phyloP scores from a whole-genome alignment of 2,888 invertebrate genomes.

The Onthophagus sagittarius region DNA sequence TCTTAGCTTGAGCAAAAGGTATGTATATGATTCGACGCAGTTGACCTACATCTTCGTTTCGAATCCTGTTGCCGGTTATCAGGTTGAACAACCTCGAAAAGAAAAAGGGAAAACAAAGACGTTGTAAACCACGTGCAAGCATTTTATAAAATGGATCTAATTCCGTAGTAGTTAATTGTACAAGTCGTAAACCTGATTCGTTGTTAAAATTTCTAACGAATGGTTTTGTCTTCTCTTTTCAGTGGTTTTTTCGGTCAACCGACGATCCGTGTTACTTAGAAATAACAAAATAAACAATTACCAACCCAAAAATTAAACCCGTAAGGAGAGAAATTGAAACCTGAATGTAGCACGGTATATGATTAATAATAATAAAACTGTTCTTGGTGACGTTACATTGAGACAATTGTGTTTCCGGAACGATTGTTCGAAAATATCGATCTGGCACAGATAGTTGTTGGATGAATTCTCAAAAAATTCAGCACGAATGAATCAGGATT shows the following conservation, averaged over 20 bases:
- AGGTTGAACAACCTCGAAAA: neutral
- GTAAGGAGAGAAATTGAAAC: neutral
- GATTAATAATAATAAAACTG: neutral
- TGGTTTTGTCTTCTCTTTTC: neutral
- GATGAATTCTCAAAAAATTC: neutral
- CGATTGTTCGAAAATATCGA: neutral
- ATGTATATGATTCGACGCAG: neutral
- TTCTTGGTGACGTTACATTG: neutral
- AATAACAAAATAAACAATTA: neutral
- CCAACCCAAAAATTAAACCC: neutral
- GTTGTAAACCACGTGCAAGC: neutral
- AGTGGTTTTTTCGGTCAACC: neutral
- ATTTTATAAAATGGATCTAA: neutral
- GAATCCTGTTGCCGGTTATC: neutral
- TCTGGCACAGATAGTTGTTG: neutral
- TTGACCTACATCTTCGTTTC: neutral
- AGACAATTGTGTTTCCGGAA: slow-evolving; percentile 4
- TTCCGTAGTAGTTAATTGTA: neutral
- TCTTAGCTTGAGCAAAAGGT: neutral
- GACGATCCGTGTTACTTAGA: neutral
- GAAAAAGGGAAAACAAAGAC: neutral
- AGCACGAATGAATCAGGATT: neutral
- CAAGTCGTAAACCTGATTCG: neutral
- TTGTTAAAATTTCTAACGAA: neutral
- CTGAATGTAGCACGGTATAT: neutral